These are phyloP conservation scores for Thymelicus lineola DNA, from an alignment of 2,888 invertebrate genomes.

Conservation along the genomic window DNA sequence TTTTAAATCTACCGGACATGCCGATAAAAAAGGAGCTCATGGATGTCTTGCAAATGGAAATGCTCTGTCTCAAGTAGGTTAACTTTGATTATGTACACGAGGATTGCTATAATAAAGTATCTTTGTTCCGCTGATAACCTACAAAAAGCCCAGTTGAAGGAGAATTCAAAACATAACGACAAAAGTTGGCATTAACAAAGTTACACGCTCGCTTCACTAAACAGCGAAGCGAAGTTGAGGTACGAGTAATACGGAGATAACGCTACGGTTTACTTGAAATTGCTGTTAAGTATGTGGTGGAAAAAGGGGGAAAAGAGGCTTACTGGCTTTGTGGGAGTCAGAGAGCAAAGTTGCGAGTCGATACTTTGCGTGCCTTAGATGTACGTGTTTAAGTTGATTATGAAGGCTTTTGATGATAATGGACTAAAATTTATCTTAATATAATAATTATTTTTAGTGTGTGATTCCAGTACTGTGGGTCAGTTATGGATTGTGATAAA, in stretches of 20 bases:
- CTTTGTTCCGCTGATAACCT: slow-evolving; percentile 21
- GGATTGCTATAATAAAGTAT: slow-evolving; percentile 21
- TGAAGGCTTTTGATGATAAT: slow-evolving; percentile 25
- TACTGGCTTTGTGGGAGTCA: slow-evolving; percentile 66
- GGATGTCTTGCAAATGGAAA: slow-evolving; percentile 1
- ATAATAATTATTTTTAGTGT: too few species aligned
- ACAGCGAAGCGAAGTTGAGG: slow-evolving; percentile 50
- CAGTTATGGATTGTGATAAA: too few species aligned
- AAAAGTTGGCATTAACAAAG: slow-evolving; percentile 51
- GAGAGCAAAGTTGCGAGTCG: slow-evolving; percentile 47
- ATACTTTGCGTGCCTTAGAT: slow-evolving; percentile 44
- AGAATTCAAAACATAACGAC: slow-evolving; percentile 44
- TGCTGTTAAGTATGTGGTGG: slow-evolving; percentile 78
- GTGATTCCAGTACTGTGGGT: too few species aligned
- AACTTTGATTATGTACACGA: slow-evolving; percentile 19
- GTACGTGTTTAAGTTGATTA: slow-evolving; percentile 44
- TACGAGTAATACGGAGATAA: slow-evolving; percentile 57
- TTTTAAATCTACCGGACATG: slow-evolving; percentile 20
- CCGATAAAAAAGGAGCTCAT: slow-evolving; percentile 3
- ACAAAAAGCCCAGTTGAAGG: slow-evolving; percentile 13
- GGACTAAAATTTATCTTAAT: background rate
- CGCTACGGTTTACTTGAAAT: slow-evolving; percentile 64
- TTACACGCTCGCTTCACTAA: slow-evolving; percentile 46
- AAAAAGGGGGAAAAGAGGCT: slow-evolving; percentile 76
- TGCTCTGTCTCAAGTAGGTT: slow-evolving; percentile 21